Evolutionary conservation across 2,113 vertebrate genomes (phyloP), one percentile per base, ranked within the genome.

Genomic region (Hyaena hyaena): DNA sequence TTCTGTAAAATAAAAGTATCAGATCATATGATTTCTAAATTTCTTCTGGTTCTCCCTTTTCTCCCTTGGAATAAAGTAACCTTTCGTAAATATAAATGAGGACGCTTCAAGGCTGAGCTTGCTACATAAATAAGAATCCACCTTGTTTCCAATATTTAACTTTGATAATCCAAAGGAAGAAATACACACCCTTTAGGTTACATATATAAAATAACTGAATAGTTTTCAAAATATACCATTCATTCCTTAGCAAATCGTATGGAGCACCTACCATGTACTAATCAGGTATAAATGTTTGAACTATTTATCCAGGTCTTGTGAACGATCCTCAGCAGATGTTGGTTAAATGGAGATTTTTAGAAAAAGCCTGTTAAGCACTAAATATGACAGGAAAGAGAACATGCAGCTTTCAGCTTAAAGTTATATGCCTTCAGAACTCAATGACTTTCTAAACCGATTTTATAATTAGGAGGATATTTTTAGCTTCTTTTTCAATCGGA

Each of bases 391-490:
- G 58, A 96, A 86, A 86, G 55, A 85, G 95, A 96, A 88, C 84
- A 12, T 10, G 83, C 28, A 35, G 68, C 71, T 68, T 73, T 93
- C 43, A 81, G 92, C 61, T 96, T 81, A 84, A 94, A 93, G 93
- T 98, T 92, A 81, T 26, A 53, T 92, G 86, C 83, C 97, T 90
- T 96, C 84, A 95, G 97, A 96, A 96, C 88, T 79, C 97, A 76
- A 69, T 74, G 93, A 95, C 94, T 96, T 90, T 85, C 97, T 73
- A 93, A 97, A 85, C 88, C 31, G 85, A 95, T 88, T 97, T 96
- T 82, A 95, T 97, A 94, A 96, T 96, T 95, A 97, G 88, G 71
- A 93, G 82, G 92, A n/a, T 97, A 96, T 98, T 98, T 98, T 97
- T 96, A 97, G 97, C 95, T 90, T 96, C 90, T 95, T 96, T 98